phyloP scores from a whole-genome alignment of 2,888 invertebrate genomes.

The Aspidiotus destructor region DNA sequence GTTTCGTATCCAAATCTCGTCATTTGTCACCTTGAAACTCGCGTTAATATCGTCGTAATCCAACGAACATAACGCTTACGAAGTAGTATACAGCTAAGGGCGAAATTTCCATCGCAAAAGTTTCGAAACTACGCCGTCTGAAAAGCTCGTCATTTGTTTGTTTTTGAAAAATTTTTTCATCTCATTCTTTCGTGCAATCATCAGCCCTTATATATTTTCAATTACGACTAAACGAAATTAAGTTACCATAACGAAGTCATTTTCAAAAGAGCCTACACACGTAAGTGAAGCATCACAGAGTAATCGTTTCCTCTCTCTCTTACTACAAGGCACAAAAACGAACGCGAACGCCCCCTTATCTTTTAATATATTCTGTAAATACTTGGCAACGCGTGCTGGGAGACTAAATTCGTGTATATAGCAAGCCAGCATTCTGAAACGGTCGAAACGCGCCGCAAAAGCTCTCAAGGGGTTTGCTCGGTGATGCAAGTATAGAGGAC shows the following conservation, averaged over 20 bases:
- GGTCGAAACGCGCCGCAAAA: conserved; percentile 31
- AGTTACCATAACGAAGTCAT: conserved; percentile 29
- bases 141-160: neutral
- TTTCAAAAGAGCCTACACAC: conserved; percentile 25
- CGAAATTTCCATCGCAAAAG: no score
- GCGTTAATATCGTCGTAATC: no score
- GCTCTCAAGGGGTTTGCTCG: conserved; percentile 32
- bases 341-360: conserved; percentile 19
- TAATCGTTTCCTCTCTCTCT: conserved; percentile 15
- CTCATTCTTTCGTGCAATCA: neutral
- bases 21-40: no score
- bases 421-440: conserved; percentile 15
- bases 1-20: no score
- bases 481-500: conserved; percentile 28
- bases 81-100: no score
- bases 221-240: conserved; percentile 19
- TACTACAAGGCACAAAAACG: conserved; percentile 17
- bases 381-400: conserved; percentile 1
- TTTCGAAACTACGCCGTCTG: no score
- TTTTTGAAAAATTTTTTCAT: neutral
- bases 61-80: no score
- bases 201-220: neutral
- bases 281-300: conserved; percentile 11
- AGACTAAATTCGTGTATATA: conserved; percentile 15
- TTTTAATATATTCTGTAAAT: conserved; percentile 29